A percentile compares a stretch with the other conserved stretches of the same genome.
Evolutionary conservation across 2,797 vertebrate species (phyloP).

Genomic region (Harpagifer antarcticus): DNA sequence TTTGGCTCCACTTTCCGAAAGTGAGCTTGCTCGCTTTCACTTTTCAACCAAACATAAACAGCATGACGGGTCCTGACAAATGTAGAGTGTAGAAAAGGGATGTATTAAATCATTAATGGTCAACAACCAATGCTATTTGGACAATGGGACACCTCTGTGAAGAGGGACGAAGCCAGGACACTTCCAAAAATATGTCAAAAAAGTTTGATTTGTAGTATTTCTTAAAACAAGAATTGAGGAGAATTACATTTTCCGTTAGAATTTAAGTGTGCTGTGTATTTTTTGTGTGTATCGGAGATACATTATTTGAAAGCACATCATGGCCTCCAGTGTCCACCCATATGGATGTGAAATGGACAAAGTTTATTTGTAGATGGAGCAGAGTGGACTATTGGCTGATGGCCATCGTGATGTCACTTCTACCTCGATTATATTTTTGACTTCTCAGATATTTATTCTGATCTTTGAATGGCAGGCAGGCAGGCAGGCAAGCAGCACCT

Average conservation of each 20-base stretch:
- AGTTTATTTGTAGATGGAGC: constrained; percentile 60
- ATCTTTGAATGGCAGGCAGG: constrained; percentile 82
- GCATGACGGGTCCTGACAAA: no score
- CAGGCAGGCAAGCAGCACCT: constrained; percentile 99
- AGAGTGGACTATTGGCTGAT: constrained; percentile 75
- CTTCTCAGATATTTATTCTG: constrained; percentile 51
- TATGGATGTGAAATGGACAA: constrained; percentile 45
- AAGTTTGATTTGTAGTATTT: no score
- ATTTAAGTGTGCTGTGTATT: constrained; percentile 1
- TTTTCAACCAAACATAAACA: no score
- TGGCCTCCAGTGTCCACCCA: constrained; percentile 63
- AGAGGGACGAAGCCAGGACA: no score
- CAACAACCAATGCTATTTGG: no score
- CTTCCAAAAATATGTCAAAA: no score
- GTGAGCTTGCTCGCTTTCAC: no score
- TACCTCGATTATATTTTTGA: constrained; percentile 60
- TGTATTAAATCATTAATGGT: no score
- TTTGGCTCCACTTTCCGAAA: no score
- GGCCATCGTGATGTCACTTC: constrained; percentile 77
- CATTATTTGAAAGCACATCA: constrained; percentile 88
- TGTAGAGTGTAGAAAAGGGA: no score
- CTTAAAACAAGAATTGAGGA: no score
- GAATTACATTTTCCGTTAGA: constrained; percentile 36
- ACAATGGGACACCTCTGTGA: no score
- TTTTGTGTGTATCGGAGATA: constrained; percentile 18